Evolutionary conservation across 2,113 vertebrate genomes (phyloP).

Genomic region (Zosterops lateralis): DNA sequence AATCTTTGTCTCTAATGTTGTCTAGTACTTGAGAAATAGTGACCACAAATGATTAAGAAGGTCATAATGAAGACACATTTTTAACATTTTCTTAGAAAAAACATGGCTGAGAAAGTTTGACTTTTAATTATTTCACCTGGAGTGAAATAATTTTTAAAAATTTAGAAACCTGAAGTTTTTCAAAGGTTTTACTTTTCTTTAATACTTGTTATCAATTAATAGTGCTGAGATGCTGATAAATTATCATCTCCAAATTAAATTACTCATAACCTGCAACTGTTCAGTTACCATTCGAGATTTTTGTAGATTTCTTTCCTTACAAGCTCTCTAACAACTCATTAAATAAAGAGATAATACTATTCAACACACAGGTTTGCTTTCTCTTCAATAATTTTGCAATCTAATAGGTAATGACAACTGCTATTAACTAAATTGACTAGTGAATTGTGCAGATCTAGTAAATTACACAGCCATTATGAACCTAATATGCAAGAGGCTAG

Average conservation of each 20-base stretch:
- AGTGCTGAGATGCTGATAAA: neutral
- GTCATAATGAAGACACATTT: neutral
- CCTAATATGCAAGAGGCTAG: slow-evolving; percentile 37
- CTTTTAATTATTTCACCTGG: neutral
- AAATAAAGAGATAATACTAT: neutral
- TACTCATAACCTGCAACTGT: neutral
- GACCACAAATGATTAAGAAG: neutral
- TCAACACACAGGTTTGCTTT: neutral
- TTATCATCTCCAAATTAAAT: neutral
- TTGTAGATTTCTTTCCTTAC: neutral
- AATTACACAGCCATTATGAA: slow-evolving; percentile 48
- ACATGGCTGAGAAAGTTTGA: neutral
- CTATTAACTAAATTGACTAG: slow-evolving; percentile 5
- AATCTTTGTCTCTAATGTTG: neutral
- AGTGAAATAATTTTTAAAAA: neutral
- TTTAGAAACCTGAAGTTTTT: neutral
- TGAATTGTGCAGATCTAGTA: slow-evolving; percentile 47
- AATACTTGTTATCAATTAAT: neutral
- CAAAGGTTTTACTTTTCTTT: neutral
- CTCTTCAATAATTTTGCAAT: slow-evolving; percentile 11
- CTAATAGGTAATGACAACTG: slow-evolving; percentile 12
- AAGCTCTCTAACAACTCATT: neutral
- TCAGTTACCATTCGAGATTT: neutral
- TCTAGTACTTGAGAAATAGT: neutral
- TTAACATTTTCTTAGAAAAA: neutral